phyloP scores from a whole-genome alignment of 2,888 invertebrate genomes.

The Gibbula magus region DNA sequence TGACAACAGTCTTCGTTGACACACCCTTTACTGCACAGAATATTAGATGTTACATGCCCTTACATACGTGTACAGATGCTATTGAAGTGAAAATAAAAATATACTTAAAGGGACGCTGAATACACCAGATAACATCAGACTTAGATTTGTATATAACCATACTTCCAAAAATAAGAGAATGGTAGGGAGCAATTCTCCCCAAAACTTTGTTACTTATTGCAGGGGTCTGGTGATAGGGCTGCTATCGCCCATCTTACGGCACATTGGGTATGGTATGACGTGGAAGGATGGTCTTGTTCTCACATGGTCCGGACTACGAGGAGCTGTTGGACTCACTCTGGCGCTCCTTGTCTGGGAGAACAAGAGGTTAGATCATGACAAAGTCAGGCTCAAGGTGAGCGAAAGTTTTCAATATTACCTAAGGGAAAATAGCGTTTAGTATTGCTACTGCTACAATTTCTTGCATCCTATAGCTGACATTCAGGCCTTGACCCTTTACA shows the following conservation, averaged over 20 bases:
- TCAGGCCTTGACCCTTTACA: too few species aligned
- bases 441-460: neutral
- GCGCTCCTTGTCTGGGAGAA: constrained; percentile 79
- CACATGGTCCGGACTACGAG: constrained; percentile 81
- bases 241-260: constrained; percentile 78
- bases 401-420: neutral
- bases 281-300: constrained; percentile 80
- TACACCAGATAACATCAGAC: too few species aligned
- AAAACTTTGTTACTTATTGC: neutral
- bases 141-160: too few species aligned
- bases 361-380: constrained; percentile 57
- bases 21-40: too few species aligned
- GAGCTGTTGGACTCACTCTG: constrained; percentile 80
- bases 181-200: neutral
- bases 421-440: too few species aligned
- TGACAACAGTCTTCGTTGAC: too few species aligned
- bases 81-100: too few species aligned
- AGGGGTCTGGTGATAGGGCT: constrained; percentile 77
- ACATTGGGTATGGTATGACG: constrained; percentile 79
- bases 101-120: too few species aligned
- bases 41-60: too few species aligned
- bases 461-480: neutral
- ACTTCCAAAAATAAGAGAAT: too few species aligned
- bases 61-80: too few species aligned
- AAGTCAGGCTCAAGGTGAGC: constrained; percentile 56